Conservation (phyloP, 2,113 vertebrate genomes). For the Mastomys coucha region DNA sequence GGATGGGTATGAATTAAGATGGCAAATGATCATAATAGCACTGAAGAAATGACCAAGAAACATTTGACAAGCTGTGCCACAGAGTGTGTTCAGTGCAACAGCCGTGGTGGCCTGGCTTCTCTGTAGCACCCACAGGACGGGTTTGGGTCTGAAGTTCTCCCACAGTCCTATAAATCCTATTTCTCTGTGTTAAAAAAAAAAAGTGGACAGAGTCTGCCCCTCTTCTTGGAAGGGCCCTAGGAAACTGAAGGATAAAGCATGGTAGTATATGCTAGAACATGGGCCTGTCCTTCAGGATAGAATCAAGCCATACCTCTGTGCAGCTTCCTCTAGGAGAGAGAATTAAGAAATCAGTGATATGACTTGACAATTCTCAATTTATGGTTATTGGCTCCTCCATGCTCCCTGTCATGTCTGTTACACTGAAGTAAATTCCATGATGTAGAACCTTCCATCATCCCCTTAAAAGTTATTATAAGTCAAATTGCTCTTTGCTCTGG, state of each 20-base stretch:
- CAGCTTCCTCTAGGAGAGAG: neutral
- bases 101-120: neutral
- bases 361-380: neutral
- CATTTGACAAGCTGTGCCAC: neutral
- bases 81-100: accelerated
- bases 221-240: neutral
- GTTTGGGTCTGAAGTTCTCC: neutral
- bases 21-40: neutral
- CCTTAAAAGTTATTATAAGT: neutral
- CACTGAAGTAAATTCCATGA: neutral
- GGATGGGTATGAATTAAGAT: neutral
- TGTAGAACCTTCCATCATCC: neutral
- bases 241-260: neutral
- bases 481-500: too few relatives aligned
- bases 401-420: too few relatives aligned
- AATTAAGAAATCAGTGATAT: neutral
- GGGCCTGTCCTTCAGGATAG: neutral
- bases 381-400: neutral
- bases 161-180: conserved; percentile 39
- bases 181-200: conserved; percentile 55
- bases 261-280: neutral
- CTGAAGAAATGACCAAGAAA: neutral
- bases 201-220: conserved; percentile 61
- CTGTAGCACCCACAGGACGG: neutral
- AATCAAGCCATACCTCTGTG: neutral